Evolutionary conservation across 2,113 vertebrate genomes (phyloP).

Genomic region (Grammomys dolichurus): DNA sequence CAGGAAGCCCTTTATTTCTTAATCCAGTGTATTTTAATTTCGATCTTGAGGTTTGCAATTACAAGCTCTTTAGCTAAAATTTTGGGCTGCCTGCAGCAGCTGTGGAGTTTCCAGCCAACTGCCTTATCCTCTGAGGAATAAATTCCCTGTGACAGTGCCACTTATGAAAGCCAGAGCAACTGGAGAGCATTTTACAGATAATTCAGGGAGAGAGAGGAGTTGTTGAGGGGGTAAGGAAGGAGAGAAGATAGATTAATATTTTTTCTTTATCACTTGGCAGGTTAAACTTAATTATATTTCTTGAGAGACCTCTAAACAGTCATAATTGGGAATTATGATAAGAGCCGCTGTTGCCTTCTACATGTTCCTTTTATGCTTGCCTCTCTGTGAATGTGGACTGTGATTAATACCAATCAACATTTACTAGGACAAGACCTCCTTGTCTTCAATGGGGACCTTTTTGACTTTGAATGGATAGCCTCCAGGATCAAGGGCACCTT

Average conservation of each 20-base stretch:
- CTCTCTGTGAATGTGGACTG: slow-evolving; percentile 57
- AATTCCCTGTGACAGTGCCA: slow-evolving; percentile 58
- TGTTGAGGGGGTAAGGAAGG: neutral
- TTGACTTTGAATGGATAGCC: slow-evolving; percentile 29
- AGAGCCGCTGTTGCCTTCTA: slow-evolving; percentile 77
- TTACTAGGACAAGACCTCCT: neutral
- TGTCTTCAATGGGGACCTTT: neutral
- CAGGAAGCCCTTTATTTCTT: slow-evolving; percentile 32
- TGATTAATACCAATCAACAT: slow-evolving; percentile 62
- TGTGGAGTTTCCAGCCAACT: slow-evolving; percentile 55
- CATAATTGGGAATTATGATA: slow-evolving; percentile 86
- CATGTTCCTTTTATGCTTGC: slow-evolving; percentile 74
- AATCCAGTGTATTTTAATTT: neutral
- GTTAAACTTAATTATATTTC: slow-evolving; percentile 85
- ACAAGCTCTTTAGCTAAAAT: slow-evolving; percentile 31
- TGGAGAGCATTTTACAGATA: slow-evolving; percentile 66
- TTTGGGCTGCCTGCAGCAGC: slow-evolving; percentile 34
- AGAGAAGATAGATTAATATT: slow-evolving; percentile 77
- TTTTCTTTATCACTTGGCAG: slow-evolving; percentile 82
- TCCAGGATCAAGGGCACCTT: neutral
- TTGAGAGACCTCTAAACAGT: slow-evolving; percentile 84
- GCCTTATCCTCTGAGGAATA: slow-evolving; percentile 57
- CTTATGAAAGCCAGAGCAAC: slow-evolving; percentile 64
- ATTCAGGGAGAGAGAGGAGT: slow-evolving; percentile 47
- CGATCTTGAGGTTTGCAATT: slow-evolving; percentile 47